phyloP scores from a whole-genome alignment of 2,888 invertebrate genomes.

The Tolmerus cingulatus region DNA sequence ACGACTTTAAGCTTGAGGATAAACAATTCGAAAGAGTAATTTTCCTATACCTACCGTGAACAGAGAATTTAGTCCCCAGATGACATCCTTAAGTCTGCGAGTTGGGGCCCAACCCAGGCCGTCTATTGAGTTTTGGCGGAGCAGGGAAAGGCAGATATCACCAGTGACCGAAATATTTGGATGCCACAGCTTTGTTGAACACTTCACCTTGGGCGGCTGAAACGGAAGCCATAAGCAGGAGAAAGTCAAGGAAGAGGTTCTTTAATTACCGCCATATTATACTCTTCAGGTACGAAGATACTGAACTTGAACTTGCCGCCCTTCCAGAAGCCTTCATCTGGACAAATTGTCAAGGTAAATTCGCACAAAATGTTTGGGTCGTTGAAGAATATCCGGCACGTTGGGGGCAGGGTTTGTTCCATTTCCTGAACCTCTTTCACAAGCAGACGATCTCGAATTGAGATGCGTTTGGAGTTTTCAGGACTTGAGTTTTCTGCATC shows the following conservation, averaged over 20 bases:
- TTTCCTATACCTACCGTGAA: conserved; percentile 78
- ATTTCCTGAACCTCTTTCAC: conserved; percentile 84
- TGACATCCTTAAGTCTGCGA: conserved; percentile 87
- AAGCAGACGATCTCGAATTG: conserved; percentile 69
- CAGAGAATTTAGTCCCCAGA: conserved; percentile 92
- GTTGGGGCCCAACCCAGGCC: conserved; percentile 96
- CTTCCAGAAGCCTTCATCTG: conserved; percentile 89
- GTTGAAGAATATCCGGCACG: conserved; percentile 81
- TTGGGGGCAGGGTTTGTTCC: conserved; percentile 82
- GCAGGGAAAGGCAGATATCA: conserved; percentile 88
- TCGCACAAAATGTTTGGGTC: conserved; percentile 84
- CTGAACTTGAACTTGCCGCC: conserved; percentile 88
- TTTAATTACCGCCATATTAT: conserved; percentile 91
- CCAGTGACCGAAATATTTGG: conserved; percentile 95
- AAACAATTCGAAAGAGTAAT: background rate
- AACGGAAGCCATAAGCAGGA: conserved; percentile 55
- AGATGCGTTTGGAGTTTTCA: conserved; percentile 63
- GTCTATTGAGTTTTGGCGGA: conserved; percentile 91
- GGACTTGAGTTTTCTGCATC: conserved; percentile 53
- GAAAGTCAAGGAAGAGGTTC: background rate
- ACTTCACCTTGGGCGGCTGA: conserved; percentile 91
- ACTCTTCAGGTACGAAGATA: conserved; percentile 89
- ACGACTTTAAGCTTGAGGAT: too few species aligned
- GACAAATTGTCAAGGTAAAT: conserved; percentile 79
- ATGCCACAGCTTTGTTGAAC: conserved; percentile 92